A percentile compares a stretch with the other conserved stretches of the same genome.
Conservation (phyloP, 1,140 invertebrate species). For the Lutraria rhynchaena region DNA sequence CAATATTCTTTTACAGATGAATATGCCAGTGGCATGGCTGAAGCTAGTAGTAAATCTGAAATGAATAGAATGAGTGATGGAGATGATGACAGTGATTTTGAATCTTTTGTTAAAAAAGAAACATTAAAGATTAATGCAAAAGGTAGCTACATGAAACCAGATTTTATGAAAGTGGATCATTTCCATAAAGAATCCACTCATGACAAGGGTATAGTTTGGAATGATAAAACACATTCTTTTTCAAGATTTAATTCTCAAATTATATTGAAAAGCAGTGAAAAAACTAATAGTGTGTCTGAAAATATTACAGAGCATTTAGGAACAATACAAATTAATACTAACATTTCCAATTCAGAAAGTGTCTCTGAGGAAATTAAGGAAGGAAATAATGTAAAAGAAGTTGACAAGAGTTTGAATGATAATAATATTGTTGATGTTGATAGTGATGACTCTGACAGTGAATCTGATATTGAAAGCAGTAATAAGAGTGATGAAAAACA, state of each 20-base stretch:
- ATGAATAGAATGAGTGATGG: neutral
- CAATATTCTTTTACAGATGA: conserved; percentile 4
- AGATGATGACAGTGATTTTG: conserved; percentile 38
- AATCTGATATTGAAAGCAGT: neutral
- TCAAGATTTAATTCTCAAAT: too few species aligned
- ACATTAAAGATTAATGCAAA: conserved; percentile 4
- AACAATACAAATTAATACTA: too few species aligned
- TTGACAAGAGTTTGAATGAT: neutral
- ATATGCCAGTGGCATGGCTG: conserved; percentile 16
- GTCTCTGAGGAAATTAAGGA: neutral
- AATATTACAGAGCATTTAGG: too few species aligned
- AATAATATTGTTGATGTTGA: neutral
- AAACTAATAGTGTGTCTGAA: too few species aligned
- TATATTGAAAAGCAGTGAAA: too few species aligned
- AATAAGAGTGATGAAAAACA: conserved; percentile 24
- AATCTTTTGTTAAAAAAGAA: conserved; percentile 24
- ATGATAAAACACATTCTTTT: too few species aligned
- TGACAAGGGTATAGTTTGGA: too few species aligned
- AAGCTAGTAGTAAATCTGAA: neutral
- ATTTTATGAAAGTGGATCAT: too few species aligned
- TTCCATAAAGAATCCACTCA: too few species aligned
- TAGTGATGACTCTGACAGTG: neutral
- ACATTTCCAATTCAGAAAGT: too few species aligned
- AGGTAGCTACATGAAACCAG: too few species aligned
- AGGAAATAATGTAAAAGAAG: neutral